Conservation (phyloP, 2,888 invertebrate genomes). For the Agrotis clavis region DNA sequence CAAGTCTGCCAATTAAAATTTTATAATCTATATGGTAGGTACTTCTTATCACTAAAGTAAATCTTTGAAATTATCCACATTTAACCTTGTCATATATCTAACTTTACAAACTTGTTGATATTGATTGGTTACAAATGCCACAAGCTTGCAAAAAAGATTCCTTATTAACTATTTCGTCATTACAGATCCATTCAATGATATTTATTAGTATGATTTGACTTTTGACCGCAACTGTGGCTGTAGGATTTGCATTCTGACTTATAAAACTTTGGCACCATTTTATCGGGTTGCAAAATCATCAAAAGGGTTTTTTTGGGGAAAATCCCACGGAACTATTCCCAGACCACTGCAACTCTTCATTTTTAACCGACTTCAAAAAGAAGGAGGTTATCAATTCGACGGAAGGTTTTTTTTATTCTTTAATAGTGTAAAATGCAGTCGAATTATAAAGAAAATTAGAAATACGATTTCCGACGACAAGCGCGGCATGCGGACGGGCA, state of each 20-base stretch:
- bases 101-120: constrained; percentile 30
- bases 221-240: background rate
- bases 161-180: constrained; percentile 25
- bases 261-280: background rate
- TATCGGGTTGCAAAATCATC: too few relatives aligned
- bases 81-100: constrained; percentile 32
- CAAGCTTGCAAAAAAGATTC: constrained; percentile 32
- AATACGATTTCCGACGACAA: too few relatives aligned
- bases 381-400: too few relatives aligned
- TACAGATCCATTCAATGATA: constrained; percentile 9
- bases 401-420: too few relatives aligned
- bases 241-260: background rate
- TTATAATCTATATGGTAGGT: constrained; percentile 2
- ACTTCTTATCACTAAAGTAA: constrained; percentile 22
- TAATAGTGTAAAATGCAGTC: too few relatives aligned
- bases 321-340: too few relatives aligned
- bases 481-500: too few relatives aligned
- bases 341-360: too few relatives aligned
- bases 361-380: too few relatives aligned
- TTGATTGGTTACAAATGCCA: constrained; percentile 47
- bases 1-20: background rate
- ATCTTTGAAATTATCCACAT: background rate
- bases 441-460: too few relatives aligned
- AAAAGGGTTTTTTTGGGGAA: too few relatives aligned
- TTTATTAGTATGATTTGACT: background rate